These are phyloP conservation scores for Drosophila pachea DNA, from an alignment of 1,140 invertebrate genomes.

Conservation along the genomic window DNA sequence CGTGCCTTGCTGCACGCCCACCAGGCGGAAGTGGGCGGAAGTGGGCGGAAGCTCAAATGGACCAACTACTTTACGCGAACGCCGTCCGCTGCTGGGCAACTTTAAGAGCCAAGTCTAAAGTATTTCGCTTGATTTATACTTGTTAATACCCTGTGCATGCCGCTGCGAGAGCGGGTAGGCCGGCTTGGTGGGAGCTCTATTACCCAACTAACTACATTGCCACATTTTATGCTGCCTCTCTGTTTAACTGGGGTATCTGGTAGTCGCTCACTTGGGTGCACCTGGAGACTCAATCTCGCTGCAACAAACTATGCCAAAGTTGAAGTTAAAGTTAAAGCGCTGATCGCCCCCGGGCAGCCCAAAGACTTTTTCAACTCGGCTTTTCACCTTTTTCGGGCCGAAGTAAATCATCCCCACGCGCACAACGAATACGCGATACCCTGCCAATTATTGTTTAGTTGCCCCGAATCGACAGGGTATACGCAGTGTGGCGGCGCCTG, in stretches of 20 bases:
- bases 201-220: no score
- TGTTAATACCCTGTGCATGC: not conserved
- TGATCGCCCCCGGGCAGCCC: conserved; percentile 39
- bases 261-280: not conserved
- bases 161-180: no score
- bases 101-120: conserved; percentile 49
- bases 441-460: not conserved
- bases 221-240: no score
- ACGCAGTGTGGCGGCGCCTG: not conserved
- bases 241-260: not conserved
- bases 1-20: conserved; percentile 31
- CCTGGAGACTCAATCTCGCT: not conserved
- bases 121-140: conserved; percentile 30
- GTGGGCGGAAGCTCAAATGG: no score
- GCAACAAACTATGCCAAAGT: conserved; percentile 59
- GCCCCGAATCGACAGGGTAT: not conserved
- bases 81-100: conserved; percentile 47
- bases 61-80: conserved; percentile 23
- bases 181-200: no score
- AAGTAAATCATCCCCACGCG: conserved; percentile 14
- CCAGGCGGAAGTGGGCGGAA: no score
- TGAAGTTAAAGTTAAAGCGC: conserved; percentile 48
- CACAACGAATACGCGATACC: not conserved
- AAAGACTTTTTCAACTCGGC: conserved; percentile 47
- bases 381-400: conserved; percentile 49